A percentile compares a stretch with the other conserved stretches of the same genome.
phyloP scores from a whole-genome alignment of 2,888 invertebrate genomes.

The Ophion ellenae region DNA sequence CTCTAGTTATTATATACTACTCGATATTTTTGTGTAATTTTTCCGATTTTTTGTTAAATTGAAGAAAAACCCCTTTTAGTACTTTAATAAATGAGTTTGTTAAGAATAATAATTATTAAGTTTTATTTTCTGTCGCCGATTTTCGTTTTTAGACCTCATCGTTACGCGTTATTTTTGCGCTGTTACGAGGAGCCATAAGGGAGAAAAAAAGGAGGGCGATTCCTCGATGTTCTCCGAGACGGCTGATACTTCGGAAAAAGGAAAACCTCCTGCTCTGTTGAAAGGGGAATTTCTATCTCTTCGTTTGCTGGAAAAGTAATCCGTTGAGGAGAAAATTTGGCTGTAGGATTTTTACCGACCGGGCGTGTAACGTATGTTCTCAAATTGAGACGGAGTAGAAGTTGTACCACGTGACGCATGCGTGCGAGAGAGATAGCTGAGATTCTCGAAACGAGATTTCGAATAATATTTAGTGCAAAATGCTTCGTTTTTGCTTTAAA shows the following conservation, averaged over 20 bases:
- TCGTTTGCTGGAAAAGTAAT: background rate
- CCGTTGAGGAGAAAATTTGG: too few species aligned
- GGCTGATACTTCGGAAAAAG: background rate
- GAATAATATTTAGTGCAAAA: too few species aligned
- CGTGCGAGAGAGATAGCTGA: too few species aligned
- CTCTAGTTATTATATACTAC: slow-evolving; percentile 69
- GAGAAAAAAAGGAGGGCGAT: background rate
- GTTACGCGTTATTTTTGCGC: background rate
- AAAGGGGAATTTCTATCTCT: background rate
- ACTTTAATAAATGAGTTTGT: slow-evolving; percentile 78
- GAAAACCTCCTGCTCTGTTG: background rate
- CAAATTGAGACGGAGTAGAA: too few species aligned
- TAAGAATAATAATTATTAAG: slow-evolving; percentile 67
- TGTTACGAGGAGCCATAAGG: background rate
- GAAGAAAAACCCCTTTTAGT: slow-evolving; percentile 72
- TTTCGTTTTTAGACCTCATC: background rate
- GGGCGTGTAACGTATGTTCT: too few species aligned
- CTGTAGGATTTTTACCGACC: too few species aligned
- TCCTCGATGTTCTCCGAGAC: background rate
- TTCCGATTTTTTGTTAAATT: slow-evolving; percentile 71
- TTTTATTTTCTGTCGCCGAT: slow-evolving; percentile 8
- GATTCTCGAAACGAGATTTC: too few species aligned
- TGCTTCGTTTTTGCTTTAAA: too few species aligned
- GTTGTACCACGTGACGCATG: too few species aligned
- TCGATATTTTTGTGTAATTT: slow-evolving; percentile 75